Evolutionary conservation across 1,140 invertebrate species (phyloP).

Genomic region (Drosophila nigrodunni): DNA sequence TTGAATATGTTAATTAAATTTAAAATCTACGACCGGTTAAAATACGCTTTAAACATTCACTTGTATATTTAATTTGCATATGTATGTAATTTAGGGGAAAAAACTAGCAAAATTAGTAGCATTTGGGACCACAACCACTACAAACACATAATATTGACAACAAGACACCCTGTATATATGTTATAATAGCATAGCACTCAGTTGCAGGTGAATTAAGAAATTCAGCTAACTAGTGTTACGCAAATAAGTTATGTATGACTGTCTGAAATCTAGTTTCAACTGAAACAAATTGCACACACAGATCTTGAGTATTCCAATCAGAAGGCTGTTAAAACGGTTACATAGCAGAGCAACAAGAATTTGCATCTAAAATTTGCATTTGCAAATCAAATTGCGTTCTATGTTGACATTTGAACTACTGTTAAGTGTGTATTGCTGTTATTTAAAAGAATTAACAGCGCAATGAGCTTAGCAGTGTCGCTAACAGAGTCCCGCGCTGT

Average conservation of each 20-base stretch:
- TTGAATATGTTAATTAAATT: constrained; percentile 61
- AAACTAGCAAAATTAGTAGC: background rate
- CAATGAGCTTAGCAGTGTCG: constrained; percentile 33
- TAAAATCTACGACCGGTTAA: constrained; percentile 48
- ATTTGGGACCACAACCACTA: background rate
- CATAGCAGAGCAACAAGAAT: constrained; percentile 2
- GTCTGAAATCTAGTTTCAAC: constrained; percentile 22
- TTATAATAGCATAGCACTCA: background rate
- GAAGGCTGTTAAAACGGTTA: background rate
- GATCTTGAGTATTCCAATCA: constrained; percentile 24
- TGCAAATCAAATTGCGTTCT: constrained; percentile 42
- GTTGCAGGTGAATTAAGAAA: constrained; percentile 30
- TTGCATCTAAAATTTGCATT: background rate
- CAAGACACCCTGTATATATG: constrained; percentile 19
- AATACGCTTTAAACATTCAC: constrained; percentile 49
- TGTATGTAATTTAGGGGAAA: constrained; percentile 2
- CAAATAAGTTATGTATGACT: constrained; percentile 55
- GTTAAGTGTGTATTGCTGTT: constrained; percentile 16
- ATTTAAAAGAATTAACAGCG: constrained; percentile 1
- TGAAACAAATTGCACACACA: constrained; percentile 60
- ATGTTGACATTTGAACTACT: constrained; percentile 58
- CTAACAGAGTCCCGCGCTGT: constrained; percentile 17
- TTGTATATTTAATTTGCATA: constrained; percentile 54
- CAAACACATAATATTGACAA: constrained; percentile 3
- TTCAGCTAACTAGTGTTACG: constrained; percentile 52